phyloP scores from a whole-genome alignment of 2,797 vertebrate genomes.

The Oreortyx pictus region DNA sequence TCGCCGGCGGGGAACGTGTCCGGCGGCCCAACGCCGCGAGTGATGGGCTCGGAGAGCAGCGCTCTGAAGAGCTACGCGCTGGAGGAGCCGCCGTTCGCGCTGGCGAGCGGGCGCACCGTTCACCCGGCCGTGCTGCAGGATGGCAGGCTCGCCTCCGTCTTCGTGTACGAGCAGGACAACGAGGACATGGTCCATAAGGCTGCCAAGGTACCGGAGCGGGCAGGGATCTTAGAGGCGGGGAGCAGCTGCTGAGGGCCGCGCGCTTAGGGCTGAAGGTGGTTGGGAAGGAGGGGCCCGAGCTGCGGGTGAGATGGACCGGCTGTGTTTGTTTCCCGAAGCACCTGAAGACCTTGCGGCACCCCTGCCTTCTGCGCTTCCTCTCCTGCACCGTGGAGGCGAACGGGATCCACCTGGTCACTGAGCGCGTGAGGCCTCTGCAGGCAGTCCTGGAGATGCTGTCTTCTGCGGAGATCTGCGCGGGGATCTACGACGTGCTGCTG shows the following conservation, averaged over 20 bases:
- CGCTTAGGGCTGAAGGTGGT: neutral
- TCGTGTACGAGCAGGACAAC: constrained; percentile 90
- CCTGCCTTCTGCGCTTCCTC: constrained; percentile 93
- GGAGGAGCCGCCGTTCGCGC: constrained; percentile 82
- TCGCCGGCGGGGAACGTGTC: neutral
- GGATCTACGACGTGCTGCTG: constrained; percentile 92
- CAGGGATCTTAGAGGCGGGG: fast-evolving
- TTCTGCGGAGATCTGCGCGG: constrained; percentile 92
- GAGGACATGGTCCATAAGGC: constrained; percentile 96
- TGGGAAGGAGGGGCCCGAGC: neutral
- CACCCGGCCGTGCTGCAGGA: constrained; percentile 89
- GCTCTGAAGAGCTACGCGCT: constrained; percentile 85
- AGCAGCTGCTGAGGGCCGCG: fast-evolving
- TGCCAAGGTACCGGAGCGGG: constrained; percentile 85
- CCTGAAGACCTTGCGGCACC: constrained; percentile 96
- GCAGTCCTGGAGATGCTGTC: constrained; percentile 86
- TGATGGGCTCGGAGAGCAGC: constrained; percentile 96
- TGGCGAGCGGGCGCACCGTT: constrained; percentile 88
- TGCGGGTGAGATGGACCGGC: neutral
- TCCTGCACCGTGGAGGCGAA: constrained; percentile 93
- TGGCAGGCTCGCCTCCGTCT: constrained; percentile 89
- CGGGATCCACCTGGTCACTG: constrained; percentile 93
- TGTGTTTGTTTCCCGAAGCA: constrained; percentile 82
- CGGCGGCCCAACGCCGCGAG: neutral
- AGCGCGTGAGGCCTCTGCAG: constrained; percentile 91